These are phyloP conservation scores for Macaca mulatta DNA, from an alignment of 2,113 vertebrate genomes.

Conservation along the genomic window DNA sequence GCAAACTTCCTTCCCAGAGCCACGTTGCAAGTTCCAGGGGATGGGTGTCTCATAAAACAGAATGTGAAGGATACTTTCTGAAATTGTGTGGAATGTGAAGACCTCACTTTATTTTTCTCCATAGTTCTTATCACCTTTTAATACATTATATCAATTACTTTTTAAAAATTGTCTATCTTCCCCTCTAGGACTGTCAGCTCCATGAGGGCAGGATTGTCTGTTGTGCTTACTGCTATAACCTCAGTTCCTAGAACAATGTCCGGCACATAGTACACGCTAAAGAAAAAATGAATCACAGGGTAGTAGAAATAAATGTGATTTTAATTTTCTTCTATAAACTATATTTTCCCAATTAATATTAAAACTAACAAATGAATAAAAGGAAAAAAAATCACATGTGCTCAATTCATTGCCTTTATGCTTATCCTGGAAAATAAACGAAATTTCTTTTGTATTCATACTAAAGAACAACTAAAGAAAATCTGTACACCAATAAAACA, in stretches of 20 bases:
- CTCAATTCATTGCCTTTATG: background rate
- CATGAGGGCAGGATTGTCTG: background rate
- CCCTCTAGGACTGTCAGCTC: background rate
- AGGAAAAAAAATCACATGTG: background rate
- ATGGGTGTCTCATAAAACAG: background rate
- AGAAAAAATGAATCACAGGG: background rate
- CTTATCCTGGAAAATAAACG: conserved; percentile 24
- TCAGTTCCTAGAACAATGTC: background rate
- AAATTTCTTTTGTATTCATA: conserved; percentile 42
- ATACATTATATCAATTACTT: background rate
- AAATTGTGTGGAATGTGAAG: background rate
- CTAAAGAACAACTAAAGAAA: background rate
- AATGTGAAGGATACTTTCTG: background rate
- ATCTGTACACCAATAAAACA: background rate
- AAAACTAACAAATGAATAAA: background rate
- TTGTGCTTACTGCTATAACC: background rate
- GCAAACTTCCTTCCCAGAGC: background rate
- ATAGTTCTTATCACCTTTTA: background rate
- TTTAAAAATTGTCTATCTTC: background rate
- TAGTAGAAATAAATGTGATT: background rate
- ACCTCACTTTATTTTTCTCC: background rate
- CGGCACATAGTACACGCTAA: background rate
- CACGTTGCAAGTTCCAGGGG: fast-evolving
- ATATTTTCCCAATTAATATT: background rate
- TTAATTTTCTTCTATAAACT: conserved; percentile 9